phyloP scores from a whole-genome alignment of 37 sponge, comb jelly and placozoan species.

The Hexactinellida sp. region DNA sequence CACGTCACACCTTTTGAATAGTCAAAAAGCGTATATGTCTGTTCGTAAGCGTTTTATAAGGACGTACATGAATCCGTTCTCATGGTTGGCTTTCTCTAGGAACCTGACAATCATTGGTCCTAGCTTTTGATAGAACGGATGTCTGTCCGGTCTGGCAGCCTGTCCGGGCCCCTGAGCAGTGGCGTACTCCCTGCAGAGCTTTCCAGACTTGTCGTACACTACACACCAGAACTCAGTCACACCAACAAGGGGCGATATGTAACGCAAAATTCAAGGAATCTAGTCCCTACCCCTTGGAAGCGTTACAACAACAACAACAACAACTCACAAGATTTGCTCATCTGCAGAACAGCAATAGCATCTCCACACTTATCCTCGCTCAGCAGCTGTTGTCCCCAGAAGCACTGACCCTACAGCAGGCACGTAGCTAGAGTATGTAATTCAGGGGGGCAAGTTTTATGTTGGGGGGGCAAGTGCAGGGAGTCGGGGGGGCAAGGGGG shows the following conservation, averaged over 20 bases:
- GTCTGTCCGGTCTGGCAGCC: constrained; percentile 70
- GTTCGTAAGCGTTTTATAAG: too few species aligned
- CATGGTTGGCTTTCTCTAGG: constrained; percentile 76
- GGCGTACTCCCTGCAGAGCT: constrained; percentile 75
- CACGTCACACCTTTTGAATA: not conserved
- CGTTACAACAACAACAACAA: not conserved
- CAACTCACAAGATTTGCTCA: constrained; percentile 70
- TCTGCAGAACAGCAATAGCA: constrained; percentile 56
- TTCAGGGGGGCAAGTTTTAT: too few species aligned
- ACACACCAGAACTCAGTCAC: not conserved
- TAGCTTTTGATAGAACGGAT: constrained; percentile 93
- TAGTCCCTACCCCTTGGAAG: not conserved
- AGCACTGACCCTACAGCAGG: constrained; percentile 68
- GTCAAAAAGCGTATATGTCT: too few species aligned
- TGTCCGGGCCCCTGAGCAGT: constrained; percentile 69
- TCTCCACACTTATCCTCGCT: constrained; percentile 94
- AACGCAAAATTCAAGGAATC: not conserved
- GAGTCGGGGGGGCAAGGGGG: too few species aligned
- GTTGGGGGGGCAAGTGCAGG: too few species aligned
- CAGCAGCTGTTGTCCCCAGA: constrained; percentile 75
- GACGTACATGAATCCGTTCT: constrained; percentile 98
- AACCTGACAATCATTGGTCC: constrained; percentile 62
- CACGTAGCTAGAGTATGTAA: not conserved
- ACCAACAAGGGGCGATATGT: not conserved
- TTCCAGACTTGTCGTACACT: constrained; percentile 64